These are phyloP conservation scores for Centropus bengalensis DNA, from an alignment of 2,113 vertebrate genomes.

Conservation along the genomic window DNA sequence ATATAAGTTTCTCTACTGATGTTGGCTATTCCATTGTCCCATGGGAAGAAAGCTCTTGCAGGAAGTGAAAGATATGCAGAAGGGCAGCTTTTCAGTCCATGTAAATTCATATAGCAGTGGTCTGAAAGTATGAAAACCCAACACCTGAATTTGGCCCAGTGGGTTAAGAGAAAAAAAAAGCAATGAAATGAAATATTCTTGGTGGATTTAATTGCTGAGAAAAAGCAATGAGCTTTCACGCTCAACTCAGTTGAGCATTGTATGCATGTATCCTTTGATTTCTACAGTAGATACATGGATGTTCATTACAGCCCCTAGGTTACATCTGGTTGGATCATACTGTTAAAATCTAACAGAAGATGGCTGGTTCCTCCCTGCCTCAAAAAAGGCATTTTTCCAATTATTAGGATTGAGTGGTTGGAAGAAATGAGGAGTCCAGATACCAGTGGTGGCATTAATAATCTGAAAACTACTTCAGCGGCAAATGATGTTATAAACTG, in stretches of 20 bases:
- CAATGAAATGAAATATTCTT: not conserved
- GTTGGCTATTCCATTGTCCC: not conserved
- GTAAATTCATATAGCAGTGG: not conserved
- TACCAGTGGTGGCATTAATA: not conserved
- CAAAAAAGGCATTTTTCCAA: not conserved
- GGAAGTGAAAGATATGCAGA: not conserved
- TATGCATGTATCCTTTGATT: rapidly evolving
- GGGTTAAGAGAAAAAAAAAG: not conserved
- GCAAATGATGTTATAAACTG: not conserved
- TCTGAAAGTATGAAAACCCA: not conserved
- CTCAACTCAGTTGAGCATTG: not conserved
- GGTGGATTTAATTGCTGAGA: not conserved
- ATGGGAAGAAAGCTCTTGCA: not conserved
- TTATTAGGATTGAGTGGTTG: not conserved
- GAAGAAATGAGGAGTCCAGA: not conserved
- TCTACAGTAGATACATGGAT: not conserved
- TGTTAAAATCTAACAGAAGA: not conserved
- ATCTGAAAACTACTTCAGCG: not conserved
- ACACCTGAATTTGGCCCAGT: not conserved
- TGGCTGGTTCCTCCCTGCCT: not conserved
- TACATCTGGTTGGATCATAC: not conserved
- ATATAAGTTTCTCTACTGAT: not conserved
- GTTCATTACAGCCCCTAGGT: not conserved
- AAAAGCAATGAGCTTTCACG: not conserved
- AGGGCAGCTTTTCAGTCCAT: not conserved